These are phyloP conservation scores for Sminthurinus signatus DNA, from an alignment of 1,140 invertebrate genomes.

Conservation along the genomic window DNA sequence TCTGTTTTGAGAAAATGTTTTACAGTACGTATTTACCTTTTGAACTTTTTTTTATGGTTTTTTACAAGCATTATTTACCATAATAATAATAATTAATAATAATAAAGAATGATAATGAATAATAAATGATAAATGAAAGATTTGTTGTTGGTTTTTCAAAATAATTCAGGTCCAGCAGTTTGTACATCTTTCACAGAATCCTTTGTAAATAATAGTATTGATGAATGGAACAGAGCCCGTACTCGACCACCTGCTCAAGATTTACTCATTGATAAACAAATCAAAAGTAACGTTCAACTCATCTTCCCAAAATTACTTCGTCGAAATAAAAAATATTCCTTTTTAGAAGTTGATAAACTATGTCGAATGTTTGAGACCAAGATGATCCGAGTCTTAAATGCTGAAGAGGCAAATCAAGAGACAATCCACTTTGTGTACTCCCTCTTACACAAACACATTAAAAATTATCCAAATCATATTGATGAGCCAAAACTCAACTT, in stretches of 20 bases:
- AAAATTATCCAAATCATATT: neutral
- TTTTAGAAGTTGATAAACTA: slow-evolving; percentile 11
- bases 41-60: too few species aligned
- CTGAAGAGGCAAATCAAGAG: slow-evolving; percentile 18
- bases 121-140: too few species aligned
- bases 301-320: neutral
- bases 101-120: too few species aligned
- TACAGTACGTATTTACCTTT: too few species aligned
- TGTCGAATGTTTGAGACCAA: slow-evolving; percentile 12
- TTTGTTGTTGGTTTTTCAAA: too few species aligned
- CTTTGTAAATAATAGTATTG: neutral
- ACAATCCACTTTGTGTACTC: slow-evolving; percentile 21
- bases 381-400: slow-evolving; percentile 15
- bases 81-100: too few species aligned
- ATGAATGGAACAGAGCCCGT: neutral
- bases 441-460: slow-evolving; percentile 10
- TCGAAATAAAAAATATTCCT: neutral
- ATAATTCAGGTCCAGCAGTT: slow-evolving; percentile 6
- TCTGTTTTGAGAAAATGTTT: slow-evolving; percentile 17
- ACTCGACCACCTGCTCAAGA: neutral
- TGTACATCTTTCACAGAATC: slow-evolving; percentile 19
- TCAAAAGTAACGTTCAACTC: neutral
- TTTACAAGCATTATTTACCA: too few species aligned
- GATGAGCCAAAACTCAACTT: neutral
- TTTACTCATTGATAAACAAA: neutral